Base-by-base conservation (phyloP, 2,888 invertebrate species). In the Eilema sororculum region DNA sequence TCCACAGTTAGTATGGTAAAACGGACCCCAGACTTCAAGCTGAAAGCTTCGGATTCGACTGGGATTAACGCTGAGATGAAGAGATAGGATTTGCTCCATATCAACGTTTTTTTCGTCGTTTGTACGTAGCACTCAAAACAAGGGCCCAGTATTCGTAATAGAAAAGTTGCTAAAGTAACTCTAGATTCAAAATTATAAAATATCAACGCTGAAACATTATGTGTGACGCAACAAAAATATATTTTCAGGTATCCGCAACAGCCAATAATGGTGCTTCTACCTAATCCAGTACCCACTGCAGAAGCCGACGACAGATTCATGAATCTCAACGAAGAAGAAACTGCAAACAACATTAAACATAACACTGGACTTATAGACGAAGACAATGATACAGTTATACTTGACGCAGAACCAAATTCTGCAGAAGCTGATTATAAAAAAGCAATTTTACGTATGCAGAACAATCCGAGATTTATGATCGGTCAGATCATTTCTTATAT, bases 401-500 rank as follows among this genome's bases (percentile, higher is more conserved):
- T 94, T 13, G 90, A 94, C 5, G 89, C 93, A 28, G 87, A 87
- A 37, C 65, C 76, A 1, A 78, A 84, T 64, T 2, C 64, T 2
- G 52, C 72, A 57, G 81, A 80, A 74, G 22, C 62, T 4, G 76
- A 76, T 25, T 9, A 64, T 8, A 75, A 68, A 20, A 79, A 75
- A 28, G 75, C 73, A 5, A 37, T 68, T n/a, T 73, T 92, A 61
- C 75, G 93, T 52, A 69, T 87, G 68, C 83, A 88, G 8, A 87
- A 86, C 33, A 81, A 81, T 68, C 87, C 88, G 22, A 89, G 91
- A 80, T 79, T 87, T 20, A 85, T 88, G 1, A 86, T 95, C 20
- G 95, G 96, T 6, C 91, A 91, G 52, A 87, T 96, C 65, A 96
- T 96, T 71, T 93, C 95, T 22, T 87, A 89, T 8, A 94, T 96